Percentiles rank a stretch among this genome's conserved stretches.
These are phyloP conservation scores for Macrostomum lignano DNA, from an alignment of 1,140 invertebrate species.

Conservation along the genomic window DNA sequence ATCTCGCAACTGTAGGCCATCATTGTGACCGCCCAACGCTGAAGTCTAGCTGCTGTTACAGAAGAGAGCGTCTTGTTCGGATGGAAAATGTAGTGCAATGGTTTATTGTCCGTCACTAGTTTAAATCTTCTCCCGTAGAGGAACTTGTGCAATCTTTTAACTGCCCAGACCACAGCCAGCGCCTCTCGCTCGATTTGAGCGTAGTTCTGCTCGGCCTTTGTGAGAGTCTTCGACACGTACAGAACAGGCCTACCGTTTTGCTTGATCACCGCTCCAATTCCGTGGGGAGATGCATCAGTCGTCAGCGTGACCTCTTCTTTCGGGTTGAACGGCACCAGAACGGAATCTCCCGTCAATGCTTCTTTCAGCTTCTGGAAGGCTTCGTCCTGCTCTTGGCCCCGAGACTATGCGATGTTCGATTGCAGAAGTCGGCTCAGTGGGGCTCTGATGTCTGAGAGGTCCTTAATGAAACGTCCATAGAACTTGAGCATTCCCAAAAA, in stretches of 20 bases:
- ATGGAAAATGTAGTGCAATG: slow-evolving; percentile 24
- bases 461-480: slow-evolving; percentile 5
- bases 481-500: slow-evolving; percentile 11
- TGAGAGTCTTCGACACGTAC: slow-evolving; percentile 9
- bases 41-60: no score
- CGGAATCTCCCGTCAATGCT: background rate
- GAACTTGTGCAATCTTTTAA: slow-evolving; percentile 24
- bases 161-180: slow-evolving; percentile 20
- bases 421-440: slow-evolving; percentile 7
- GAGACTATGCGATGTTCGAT: slow-evolving; percentile 6
- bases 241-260: slow-evolving; percentile 11
- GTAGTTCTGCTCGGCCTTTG: slow-evolving; percentile 13
- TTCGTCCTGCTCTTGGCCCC: slow-evolving; percentile 6
- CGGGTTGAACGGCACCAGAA: background rate
- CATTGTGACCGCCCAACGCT: no score
- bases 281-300: slow-evolving; percentile 10
- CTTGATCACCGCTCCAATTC: slow-evolving; percentile 10
- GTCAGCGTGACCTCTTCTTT: background rate
- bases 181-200: slow-evolving; percentile 25
- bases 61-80: no score
- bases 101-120: slow-evolving; percentile 21
- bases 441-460: slow-evolving; percentile 2
- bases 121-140: slow-evolving; percentile 18
- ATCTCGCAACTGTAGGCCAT: no score
- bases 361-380: background rate